Evolutionary conservation across 2,113 vertebrate genomes (phyloP), one percentile per base, ranked within the genome.

Genomic region (Anarrhichthys ocellatus): DNA sequence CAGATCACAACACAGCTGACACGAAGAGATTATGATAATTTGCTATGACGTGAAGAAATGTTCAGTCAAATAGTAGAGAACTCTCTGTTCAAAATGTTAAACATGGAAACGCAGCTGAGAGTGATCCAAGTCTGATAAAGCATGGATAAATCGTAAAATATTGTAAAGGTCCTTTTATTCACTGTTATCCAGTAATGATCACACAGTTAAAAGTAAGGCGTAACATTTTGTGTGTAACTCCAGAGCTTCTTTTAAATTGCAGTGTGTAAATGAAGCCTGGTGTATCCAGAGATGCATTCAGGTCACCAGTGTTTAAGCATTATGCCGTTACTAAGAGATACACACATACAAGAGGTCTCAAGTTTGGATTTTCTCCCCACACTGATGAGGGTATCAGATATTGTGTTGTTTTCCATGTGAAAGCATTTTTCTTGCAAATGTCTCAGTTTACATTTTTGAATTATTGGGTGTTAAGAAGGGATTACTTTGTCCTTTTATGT

Each of bases 71-170:
- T 72, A 67, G 18, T 2, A 70, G 63, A 50, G 15, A 64, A 44
- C 15, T 3, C 20, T 54, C 20, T 65, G 15, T 50, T 70, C 36
- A 65, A 65, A 62, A 84, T 79, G 70, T 83, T 52, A 50, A 65
- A 81, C 27, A 48, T n/a, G 50, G 76, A 79, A 59, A 76, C 50
- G 9, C 7, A 40, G 24, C 40, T 48, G 62, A 64, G 32, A 79
- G 68, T 17, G 67, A 72, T 20, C 46, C 27, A 52, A 91, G 72
- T 87, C 68, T 69, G 88, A 89, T 54, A n/a, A 91, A 93, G 92
- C 92, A 94, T 94, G 92, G 86, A 87, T 85, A 87, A 81, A 81
- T 87, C 83, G 50, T 82, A 76, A 85, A 82, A 75, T 88, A 82
- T 89, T 61, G 82, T 91, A 87, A 72, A 80, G 83, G 77, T 81